A percentile compares a stretch with the other conserved stretches of the same genome.
phyloP scores from a whole-genome alignment of 2,113 vertebrate genomes.

The Neolamprologus cancellatus region DNA sequence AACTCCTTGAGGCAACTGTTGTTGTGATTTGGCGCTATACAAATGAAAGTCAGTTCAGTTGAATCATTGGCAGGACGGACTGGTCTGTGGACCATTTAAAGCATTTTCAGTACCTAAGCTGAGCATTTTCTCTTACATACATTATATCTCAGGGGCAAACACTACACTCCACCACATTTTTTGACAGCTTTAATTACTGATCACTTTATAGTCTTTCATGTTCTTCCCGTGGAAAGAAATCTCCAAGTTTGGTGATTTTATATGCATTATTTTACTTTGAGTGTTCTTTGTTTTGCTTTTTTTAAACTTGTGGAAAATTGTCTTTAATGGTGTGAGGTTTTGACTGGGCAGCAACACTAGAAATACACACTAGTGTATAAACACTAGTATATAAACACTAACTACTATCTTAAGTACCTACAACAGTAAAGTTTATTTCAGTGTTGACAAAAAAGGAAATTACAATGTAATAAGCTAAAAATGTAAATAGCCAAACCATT shows the following conservation, averaged over 20 bases:
- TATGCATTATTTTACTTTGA: background rate
- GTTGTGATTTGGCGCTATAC: background rate
- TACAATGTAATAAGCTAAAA: background rate
- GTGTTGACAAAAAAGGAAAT: background rate
- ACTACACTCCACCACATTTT: background rate
- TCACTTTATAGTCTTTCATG: background rate
- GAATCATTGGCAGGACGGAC: fast-evolving
- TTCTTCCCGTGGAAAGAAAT: background rate
- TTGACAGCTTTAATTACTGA: background rate
- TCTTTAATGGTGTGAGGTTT: background rate
- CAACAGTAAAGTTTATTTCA: background rate
- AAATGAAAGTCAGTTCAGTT: fast-evolving
- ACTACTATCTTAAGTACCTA: background rate
- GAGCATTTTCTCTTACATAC: background rate
- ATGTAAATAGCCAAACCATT: background rate
- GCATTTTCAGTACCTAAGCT: background rate
- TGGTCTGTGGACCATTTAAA: background rate
- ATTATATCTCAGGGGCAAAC: background rate
- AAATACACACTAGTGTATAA: background rate
- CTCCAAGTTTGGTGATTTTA: background rate
- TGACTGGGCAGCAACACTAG: too few species aligned
- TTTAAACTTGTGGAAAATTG: background rate
- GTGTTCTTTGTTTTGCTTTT: background rate
- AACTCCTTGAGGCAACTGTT: background rate
- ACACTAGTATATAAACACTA: background rate